Evolutionary conservation across 2,797 vertebrate species (phyloP), one percentile per base, ranked within the genome.

Genomic region (Harpagifer antarcticus): DNA sequence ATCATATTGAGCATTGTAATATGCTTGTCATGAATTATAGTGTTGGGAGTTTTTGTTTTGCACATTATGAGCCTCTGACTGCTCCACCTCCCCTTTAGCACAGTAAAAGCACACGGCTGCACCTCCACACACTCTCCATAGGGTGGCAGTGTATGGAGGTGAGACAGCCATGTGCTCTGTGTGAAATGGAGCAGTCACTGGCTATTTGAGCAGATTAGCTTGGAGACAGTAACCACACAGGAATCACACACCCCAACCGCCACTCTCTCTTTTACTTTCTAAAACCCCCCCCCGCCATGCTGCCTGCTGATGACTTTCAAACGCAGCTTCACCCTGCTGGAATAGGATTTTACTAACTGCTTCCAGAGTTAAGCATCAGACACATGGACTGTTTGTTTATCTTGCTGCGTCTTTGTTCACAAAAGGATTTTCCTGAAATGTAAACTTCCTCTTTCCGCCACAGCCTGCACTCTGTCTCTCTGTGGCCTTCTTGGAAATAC

Each of bases 101-200:
- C 79, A 76, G 79, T 77, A 84, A 75, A 76, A 84, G 66, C 70
- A 19, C 14, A 3, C 52, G 40, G 53, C 69, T 93, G 94, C 84
- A 85, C 49, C 84, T 88, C n/a, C 55, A 3, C 73, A 56, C 45
- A 10, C 27, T 81, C 87, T 89, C 94, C 94, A 95, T 93, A 61
- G 77, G 95, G 92, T 93, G 95, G 95, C 94, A 93, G 90, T 85
- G 75, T 85, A 54, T 82, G 89, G 88, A 90, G 92, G 91, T 86
- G 56, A 87, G 84, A 89, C 81, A n/a, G 83, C 81, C 81, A 83
- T 88, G 83, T 90, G 85, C 83, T 85, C 60, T 82, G 77, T 77
- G 82, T 86, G 78, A 87, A 89, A 84, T 84, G 76, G 82, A 91
- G 89, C 87, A 89, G 87, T 88, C 61, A 58, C 72, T 77, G 85